phyloP scores from a whole-genome alignment of 2,888 invertebrate species.

The Erynnis tages region DNA sequence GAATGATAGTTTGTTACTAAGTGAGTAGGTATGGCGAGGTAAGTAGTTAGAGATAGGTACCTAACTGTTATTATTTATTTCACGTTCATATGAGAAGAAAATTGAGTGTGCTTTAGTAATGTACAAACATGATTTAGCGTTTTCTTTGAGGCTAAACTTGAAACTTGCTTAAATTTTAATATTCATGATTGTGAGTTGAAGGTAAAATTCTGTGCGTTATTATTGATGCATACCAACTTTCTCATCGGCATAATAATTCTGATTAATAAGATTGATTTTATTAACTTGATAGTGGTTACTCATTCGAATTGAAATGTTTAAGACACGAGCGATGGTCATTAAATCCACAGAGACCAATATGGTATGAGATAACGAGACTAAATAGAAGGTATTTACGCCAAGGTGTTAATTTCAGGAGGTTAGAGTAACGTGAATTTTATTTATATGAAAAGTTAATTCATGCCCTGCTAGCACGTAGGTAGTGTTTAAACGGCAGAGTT shows the following conservation, averaged over 20 bases:
- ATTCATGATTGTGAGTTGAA: constrained; percentile 23
- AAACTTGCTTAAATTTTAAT: constrained; percentile 26
- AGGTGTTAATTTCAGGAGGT: constrained; percentile 81
- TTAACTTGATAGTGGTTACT: constrained; percentile 10
- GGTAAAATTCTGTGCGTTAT: constrained; percentile 11
- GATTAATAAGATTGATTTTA: constrained; percentile 9
- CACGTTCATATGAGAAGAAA: constrained; percentile 30
- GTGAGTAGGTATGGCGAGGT: too few species aligned
- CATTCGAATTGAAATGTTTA: constrained; percentile 15
- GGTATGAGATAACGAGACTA: constrained; percentile 69
- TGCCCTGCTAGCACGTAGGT: constrained; percentile 74
- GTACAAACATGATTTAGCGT: constrained; percentile 28
- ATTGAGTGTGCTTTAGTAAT: constrained; percentile 27
- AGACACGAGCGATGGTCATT: constrained; percentile 8
- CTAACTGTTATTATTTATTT: constrained; percentile 26
- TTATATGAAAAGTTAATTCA: constrained; percentile 82
- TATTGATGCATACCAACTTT: constrained; percentile 11
- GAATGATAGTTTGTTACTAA: too few species aligned
- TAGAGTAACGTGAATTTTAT: constrained; percentile 81
- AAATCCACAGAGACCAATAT: constrained; percentile 45
- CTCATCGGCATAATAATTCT: constrained; percentile 17
- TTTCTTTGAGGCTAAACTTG: constrained; percentile 20
- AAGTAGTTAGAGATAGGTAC: too few species aligned
- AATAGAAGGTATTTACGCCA: constrained; percentile 70
- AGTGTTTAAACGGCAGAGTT: constrained; percentile 79